phyloP scores from a whole-genome alignment of 2,888 invertebrate genomes.

The Polydrusus pterygomalis region DNA sequence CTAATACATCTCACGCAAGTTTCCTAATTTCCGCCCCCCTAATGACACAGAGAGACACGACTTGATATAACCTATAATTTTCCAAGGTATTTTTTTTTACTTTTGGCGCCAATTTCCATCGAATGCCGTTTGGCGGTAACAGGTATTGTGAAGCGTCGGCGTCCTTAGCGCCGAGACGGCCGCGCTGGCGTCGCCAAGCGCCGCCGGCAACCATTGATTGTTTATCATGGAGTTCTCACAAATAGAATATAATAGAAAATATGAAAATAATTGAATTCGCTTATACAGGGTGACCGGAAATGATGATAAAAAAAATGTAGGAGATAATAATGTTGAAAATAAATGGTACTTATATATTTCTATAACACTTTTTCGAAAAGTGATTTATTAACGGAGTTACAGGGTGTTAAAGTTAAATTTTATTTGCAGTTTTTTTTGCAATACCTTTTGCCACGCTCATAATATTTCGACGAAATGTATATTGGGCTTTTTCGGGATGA shows the following conservation, averaged over 20 bases:
- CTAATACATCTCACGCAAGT: constrained; percentile 1
- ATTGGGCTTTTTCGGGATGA: too few species aligned
- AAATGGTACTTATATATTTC: too few species aligned
- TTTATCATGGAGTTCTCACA: constrained; percentile 38
- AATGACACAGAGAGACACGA: constrained; percentile 12
- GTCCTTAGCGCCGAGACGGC: constrained; percentile 54
- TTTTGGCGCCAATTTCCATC: constrained; percentile 46
- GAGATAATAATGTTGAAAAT: too few species aligned
- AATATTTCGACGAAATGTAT: too few species aligned
- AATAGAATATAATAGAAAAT: background rate
- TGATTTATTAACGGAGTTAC: too few species aligned
- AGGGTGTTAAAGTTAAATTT: too few species aligned
- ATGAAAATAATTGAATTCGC: too few species aligned
- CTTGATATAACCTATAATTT: constrained; percentile 32
- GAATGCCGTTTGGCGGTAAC: constrained; percentile 48
- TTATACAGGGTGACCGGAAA: too few species aligned
- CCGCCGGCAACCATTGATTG: constrained; percentile 53
- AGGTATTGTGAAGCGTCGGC: constrained; percentile 53
- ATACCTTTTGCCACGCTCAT: too few species aligned
- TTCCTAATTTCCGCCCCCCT: constrained; percentile 3
- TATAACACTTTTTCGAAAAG: too few species aligned
- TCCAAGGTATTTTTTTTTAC: constrained; percentile 40
- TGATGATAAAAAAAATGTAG: too few species aligned
- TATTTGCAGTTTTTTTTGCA: too few species aligned
- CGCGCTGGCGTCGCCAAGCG: constrained; percentile 56